phyloP scores from a whole-genome alignment of 2,797 vertebrate genomes.

The Cossypha heuglini region DNA sequence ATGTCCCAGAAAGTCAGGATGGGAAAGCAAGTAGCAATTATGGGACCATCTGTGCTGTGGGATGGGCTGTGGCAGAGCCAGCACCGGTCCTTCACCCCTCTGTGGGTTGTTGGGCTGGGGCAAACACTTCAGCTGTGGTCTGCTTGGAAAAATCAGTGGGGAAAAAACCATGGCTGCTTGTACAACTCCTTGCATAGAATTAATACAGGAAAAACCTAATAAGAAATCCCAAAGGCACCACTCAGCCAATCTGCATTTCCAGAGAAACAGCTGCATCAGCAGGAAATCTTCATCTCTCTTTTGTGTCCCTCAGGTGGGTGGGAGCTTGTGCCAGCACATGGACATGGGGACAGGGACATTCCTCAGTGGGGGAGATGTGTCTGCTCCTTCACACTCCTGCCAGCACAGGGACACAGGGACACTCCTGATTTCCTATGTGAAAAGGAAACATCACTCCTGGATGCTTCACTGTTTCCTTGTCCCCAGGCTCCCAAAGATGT shows the following conservation, averaged over 20 bases:
- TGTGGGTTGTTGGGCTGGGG: neutral
- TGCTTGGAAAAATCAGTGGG: neutral
- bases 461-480: neutral
- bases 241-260: neutral
- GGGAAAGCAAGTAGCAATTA: slow-evolving; percentile 18
- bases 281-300: neutral
- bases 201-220: neutral
- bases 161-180: neutral
- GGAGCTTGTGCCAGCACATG: neutral
- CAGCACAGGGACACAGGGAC: neutral
- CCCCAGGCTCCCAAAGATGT: neutral
- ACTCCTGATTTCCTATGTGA: neutral
- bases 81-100: fast-evolving
- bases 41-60: neutral
- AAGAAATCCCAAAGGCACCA: neutral
- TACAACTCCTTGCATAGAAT: neutral
- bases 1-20: slow-evolving; percentile 18
- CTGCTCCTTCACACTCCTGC: neutral
- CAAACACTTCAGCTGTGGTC: neutral
- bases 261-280: slow-evolving; percentile 28
- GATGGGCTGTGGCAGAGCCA: neutral
- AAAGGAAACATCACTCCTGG: neutral
- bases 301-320: neutral
- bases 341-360: neutral
- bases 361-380: neutral